Evolutionary conservation across 2,888 invertebrate genomes (phyloP), one percentile per base, ranked within the genome.

Genomic region (Axea sp.): DNA sequence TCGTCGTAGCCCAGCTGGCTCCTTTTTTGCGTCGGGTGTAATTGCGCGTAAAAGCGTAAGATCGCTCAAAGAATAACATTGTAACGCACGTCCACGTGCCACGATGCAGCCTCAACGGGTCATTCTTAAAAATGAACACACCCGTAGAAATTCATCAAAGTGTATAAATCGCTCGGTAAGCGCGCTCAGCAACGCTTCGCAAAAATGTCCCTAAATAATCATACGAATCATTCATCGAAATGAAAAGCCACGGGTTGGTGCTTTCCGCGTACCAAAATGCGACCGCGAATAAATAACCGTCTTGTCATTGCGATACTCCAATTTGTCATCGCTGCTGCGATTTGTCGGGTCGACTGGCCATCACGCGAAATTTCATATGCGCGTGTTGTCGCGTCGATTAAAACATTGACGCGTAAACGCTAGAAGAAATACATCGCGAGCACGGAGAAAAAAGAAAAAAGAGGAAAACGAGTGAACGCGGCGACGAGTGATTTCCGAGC

Each of bases 401-500:
- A 72, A 72, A 65, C 51, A 59, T 72, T 64, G 55, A 72, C 72
- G 57, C 49, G 64, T 24, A 31, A 55, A 57, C 49, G 64, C 57
- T 51, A 49, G 64, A 64, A 65, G 64, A 59, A 57, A 64, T 43
- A 62, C 62, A 69, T 60, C 47, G 49, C 31, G 41, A 39, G 33
- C 26, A 39, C 22, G 53, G 35, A 24, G 14, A 47, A 35, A 24
- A 53, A 26, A 12, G 31, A 22, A 35, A 24, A 47, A 47, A 17
- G 8, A 30, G 45, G 26, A 45, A 6, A 41, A 11, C 19, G 41
- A 31, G 3, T 15, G 8, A 14, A 5, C 14, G 15, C 11, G 15
- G 45, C 39, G 28, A 47, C 45, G 60, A 71, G 71, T 55, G 71
- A 62, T 62, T 60, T 53, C 69, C 43, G 45, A 60, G 55, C 64